phyloP scores from a whole-genome alignment of 1,140 invertebrate genomes.

The Cotesia glomerata region DNA sequence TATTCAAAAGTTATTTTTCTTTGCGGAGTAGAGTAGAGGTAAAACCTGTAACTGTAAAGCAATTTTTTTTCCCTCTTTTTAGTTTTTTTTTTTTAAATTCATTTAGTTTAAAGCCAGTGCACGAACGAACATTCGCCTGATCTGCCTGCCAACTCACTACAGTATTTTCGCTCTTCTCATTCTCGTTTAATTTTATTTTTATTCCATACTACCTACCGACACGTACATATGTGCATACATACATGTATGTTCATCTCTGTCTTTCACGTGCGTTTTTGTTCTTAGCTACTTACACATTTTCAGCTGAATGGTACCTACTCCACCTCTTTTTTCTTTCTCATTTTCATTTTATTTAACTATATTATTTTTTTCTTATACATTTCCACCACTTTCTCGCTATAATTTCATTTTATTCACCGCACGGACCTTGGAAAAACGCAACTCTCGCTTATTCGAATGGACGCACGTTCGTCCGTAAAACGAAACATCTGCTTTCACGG shows the following conservation, averaged over 20 bases:
- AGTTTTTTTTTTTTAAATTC: neutral
- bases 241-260: constrained; percentile 8
- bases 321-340: neutral
- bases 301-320: neutral
- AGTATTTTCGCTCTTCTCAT: constrained; percentile 10
- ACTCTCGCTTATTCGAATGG: constrained; percentile 24
- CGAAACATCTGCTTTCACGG: constrained; percentile 32
- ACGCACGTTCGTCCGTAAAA: constrained; percentile 33
- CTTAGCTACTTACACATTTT: constrained; percentile 19
- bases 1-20: neutral
- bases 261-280: constrained; percentile 16
- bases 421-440: constrained; percentile 22
- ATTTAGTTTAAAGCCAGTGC: neutral
- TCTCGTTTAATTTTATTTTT: neutral
- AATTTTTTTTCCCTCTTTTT: neutral
- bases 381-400: constrained; percentile 21
- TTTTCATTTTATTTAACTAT: constrained; percentile 2
- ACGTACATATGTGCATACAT: neutral
- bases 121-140: constrained; percentile 4
- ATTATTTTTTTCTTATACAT: constrained; percentile 15
- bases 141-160: constrained; percentile 20
- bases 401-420: constrained; percentile 25
- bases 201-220: neutral
- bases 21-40: neutral
- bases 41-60: neutral